A percentile compares a stretch with the other conserved stretches of the same genome.
These are phyloP conservation scores for Shinisaurus crocodilurus DNA, from an alignment of 2,113 vertebrate genomes.

Conservation along the genomic window DNA sequence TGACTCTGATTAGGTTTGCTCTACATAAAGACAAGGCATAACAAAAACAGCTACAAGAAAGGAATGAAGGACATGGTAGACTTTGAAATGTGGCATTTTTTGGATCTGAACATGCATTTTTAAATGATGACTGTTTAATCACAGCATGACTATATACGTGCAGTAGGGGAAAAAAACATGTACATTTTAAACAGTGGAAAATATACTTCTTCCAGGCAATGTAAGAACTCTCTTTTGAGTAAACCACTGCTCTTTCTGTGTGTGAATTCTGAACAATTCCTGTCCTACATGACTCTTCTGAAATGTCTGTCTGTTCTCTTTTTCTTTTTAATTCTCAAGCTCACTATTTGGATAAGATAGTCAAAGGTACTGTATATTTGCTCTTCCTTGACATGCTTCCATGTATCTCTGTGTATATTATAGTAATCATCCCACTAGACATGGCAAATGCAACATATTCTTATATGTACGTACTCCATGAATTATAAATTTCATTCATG, in stretches of 20 bases:
- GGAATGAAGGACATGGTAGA: not conserved
- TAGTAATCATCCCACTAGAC: slow-evolving; percentile 56
- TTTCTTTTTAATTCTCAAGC: slow-evolving; percentile 86
- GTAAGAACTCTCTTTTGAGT: slow-evolving; percentile 69
- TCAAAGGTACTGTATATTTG: slow-evolving; percentile 97
- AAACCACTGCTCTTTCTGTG: slow-evolving; percentile 76
- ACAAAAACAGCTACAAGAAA: slow-evolving; percentile 11
- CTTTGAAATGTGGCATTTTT: slow-evolving; percentile 23
- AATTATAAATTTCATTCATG: slow-evolving; percentile 63
- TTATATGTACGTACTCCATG: slow-evolving; percentile 71
- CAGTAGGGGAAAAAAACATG: slow-evolving; percentile 56
- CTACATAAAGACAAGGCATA: slow-evolving; percentile 30
- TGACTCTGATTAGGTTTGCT: slow-evolving; percentile 36
- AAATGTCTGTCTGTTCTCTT: slow-evolving; percentile 86
- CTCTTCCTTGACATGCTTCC: slow-evolving; percentile 76
- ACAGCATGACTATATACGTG: slow-evolving; percentile 30
- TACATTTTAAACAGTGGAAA: slow-evolving; percentile 65
- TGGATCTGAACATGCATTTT: slow-evolving; percentile 31
- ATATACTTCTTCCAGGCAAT: slow-evolving; percentile 68
- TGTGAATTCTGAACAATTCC: slow-evolving; percentile 79
- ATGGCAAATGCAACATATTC: slow-evolving; percentile 61
- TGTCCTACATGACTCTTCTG: slow-evolving; percentile 83
- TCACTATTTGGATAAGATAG: slow-evolving; percentile 99
- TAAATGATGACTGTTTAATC: slow-evolving; percentile 33
- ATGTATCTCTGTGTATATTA: slow-evolving; percentile 60